Conservation (phyloP, 2,888 invertebrate genomes). For the Hermaeophaga mercurialis region DNA sequence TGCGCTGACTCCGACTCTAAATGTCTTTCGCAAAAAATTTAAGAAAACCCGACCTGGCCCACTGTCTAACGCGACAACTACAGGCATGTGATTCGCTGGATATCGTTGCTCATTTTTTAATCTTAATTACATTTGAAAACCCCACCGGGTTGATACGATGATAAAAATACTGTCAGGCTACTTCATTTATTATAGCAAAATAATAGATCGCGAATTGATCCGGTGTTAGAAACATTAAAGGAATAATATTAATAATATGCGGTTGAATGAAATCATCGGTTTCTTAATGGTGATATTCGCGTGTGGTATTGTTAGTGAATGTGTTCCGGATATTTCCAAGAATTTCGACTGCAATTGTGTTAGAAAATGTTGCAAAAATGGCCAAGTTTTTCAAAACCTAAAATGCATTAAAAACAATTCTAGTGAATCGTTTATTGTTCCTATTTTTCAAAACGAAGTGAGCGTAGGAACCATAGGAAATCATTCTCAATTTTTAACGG, state of each 20-base stretch:
- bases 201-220: slow-evolving; percentile 10
- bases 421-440: background rate
- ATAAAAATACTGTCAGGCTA: slow-evolving; percentile 15
- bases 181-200: too few relatives aligned
- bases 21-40: background rate
- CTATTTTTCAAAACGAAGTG: slow-evolving; percentile 2
- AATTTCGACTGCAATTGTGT: slow-evolving; percentile 11
- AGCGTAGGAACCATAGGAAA: background rate
- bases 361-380: slow-evolving; percentile 11
- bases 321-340: background rate
- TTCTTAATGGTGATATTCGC: slow-evolving; percentile 1
- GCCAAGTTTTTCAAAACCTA: slow-evolving; percentile 1
- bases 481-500: background rate
- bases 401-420: slow-evolving; percentile 4
- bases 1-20: slow-evolving; percentile 3
- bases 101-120: slow-evolving; percentile 28
- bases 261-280: slow-evolving; percentile 18
- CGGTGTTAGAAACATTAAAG: slow-evolving; percentile 6
- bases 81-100: slow-evolving; percentile 21
- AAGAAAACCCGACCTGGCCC: slow-evolving; percentile 9
- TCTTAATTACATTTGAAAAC: slow-evolving; percentile 26
- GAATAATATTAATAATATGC: slow-evolving; percentile 16
- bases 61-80: slow-evolving; percentile 19
- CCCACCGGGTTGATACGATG: slow-evolving; percentile 2
- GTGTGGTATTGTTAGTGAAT: background rate